A percentile compares a stretch with the other conserved stretches of the same genome.
phyloP scores from a whole-genome alignment of 2,888 invertebrate species.

The Pediacus dermestoides region DNA sequence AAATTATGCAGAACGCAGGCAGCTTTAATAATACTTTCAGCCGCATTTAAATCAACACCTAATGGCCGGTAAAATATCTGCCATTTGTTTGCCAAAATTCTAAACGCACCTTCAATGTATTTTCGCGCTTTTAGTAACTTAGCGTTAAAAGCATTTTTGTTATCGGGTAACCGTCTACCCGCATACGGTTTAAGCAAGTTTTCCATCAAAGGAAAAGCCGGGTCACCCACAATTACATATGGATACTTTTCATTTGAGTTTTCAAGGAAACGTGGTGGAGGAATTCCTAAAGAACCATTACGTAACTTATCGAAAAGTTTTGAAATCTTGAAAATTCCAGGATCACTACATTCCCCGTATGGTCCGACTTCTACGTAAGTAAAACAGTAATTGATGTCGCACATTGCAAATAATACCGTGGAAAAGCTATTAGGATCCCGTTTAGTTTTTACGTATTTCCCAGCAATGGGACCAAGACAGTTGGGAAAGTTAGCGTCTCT shows the following conservation, averaged over 20 bases:
- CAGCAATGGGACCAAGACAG: conserved; percentile 28
- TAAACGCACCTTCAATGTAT: conserved; percentile 37
- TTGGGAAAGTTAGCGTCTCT: conserved; percentile 34
- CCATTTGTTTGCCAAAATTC: conserved; percentile 39
- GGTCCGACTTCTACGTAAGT: conserved; percentile 32
- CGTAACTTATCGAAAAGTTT: conserved; percentile 27
- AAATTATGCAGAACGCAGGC: conserved; percentile 18
- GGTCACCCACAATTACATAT: conserved; percentile 34
- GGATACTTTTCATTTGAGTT: conserved; percentile 18
- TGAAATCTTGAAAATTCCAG: conserved; percentile 30
- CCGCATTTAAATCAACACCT: conserved; percentile 7
- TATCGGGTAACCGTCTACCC: conserved; percentile 25
- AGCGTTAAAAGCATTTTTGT: conserved; percentile 34
- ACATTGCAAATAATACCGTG: conserved; percentile 33
- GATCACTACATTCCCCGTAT: conserved; percentile 31
- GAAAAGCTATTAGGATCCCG: conserved; percentile 31
- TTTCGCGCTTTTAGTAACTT: conserved; percentile 31
- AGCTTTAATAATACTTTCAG: conserved; percentile 10
- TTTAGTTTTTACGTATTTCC: conserved; percentile 32
- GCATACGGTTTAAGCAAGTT: conserved; percentile 32
- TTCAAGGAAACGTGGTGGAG: conserved; percentile 26
- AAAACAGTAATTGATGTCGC: conserved; percentile 33
- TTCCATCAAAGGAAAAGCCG: conserved; percentile 28
- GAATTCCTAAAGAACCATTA: conserved; percentile 28
- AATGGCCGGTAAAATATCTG: conserved; percentile 32